A percentile compares a stretch with the other conserved stretches of the same genome.
Evolutionary conservation across 1,140 invertebrate genomes (phyloP).

Genomic region (Palaemon carinicauda): DNA sequence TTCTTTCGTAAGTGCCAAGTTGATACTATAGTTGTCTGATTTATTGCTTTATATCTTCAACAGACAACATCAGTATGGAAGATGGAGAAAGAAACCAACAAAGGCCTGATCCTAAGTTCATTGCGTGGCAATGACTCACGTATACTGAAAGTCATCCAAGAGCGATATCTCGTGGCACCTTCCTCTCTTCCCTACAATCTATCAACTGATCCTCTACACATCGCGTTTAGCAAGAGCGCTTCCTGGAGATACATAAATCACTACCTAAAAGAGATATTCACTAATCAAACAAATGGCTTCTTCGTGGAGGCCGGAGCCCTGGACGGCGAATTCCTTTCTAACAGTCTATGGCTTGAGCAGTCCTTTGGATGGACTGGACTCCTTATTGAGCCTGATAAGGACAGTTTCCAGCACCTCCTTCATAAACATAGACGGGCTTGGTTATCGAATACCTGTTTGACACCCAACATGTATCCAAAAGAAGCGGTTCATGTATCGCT

Average conservation of each 20-base stretch:
- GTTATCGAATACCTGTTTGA: constrained; percentile 61
- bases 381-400: constrained; percentile 73
- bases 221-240: neutral
- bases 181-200: constrained; percentile 23
- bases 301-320: constrained; percentile 73
- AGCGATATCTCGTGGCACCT: neutral
- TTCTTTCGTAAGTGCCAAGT: too few relatives aligned
- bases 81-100: too few relatives aligned
- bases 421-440: constrained; percentile 59
- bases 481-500: neutral
- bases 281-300: constrained; percentile 63
- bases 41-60: too few relatives aligned
- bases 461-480: constrained; percentile 70
- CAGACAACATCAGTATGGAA: too few relatives aligned
- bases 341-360: constrained; percentile 74
- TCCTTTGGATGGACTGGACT: constrained; percentile 77
- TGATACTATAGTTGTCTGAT: too few relatives aligned
- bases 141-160: neutral
- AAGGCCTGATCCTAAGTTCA: neutral
- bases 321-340: constrained; percentile 70
- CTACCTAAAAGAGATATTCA: neutral
- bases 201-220: neutral
- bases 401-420: constrained; percentile 58
- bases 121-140: neutral
- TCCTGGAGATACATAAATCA: constrained; percentile 24